Evolutionary conservation across 2,888 invertebrate species (phyloP).

Genomic region (Drosophila colorata): DNA sequence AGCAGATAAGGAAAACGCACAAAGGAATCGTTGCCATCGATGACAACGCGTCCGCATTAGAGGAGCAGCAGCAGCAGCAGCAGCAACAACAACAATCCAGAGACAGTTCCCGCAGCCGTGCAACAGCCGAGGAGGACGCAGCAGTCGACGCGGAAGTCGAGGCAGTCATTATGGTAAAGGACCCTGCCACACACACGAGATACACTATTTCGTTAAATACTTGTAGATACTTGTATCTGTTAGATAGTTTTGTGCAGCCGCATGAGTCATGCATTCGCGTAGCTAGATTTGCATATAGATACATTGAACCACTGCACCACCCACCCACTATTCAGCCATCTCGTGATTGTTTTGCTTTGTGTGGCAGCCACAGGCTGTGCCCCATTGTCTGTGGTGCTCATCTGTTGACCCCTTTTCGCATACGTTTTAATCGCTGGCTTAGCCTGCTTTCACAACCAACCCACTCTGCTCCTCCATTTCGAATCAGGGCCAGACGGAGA

Average conservation of each 20-base stretch:
- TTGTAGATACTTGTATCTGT: constrained; percentile 29
- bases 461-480: constrained; percentile 2
- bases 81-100: constrained; percentile 12
- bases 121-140: constrained; percentile 56
- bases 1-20: constrained; percentile 28
- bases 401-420: constrained; percentile 59
- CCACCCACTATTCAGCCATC: background rate
- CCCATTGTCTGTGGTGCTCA: constrained; percentile 37
- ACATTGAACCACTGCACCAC: constrained; percentile 10
- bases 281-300: constrained; percentile 36
- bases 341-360: constrained; percentile 30
- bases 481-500: constrained; percentile 85
- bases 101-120: constrained; percentile 21
- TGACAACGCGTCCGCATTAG: constrained; percentile 43
- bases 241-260: constrained; percentile 19
- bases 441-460: constrained; percentile 15
- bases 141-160: constrained; percentile 77
- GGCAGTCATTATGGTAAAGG: constrained; percentile 72
- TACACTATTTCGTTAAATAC: constrained; percentile 16
- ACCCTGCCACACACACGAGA: constrained; percentile 2
- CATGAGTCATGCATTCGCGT: constrained; percentile 39
- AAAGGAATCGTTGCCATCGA: constrained; percentile 31
- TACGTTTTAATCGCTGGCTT: constrained; percentile 25
- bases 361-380: too few species aligned
- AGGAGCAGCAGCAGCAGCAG: constrained; percentile 20